Evolutionary conservation across 1,140 invertebrate genomes (phyloP), one percentile per base, ranked within the genome.

Genomic region (Dreissena rostriformis): DNA sequence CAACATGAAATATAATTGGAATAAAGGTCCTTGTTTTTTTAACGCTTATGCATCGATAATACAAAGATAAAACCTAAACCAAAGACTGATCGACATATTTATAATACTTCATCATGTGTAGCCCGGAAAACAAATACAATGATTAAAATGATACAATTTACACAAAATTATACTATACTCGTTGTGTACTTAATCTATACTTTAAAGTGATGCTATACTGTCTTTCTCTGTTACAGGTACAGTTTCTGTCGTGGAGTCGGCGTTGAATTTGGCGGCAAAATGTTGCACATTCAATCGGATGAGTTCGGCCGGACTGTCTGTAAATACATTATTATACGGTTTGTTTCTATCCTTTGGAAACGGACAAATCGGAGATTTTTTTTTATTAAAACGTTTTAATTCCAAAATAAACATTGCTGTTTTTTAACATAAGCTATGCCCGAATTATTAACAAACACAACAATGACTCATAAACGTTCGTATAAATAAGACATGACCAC

Each of bases 301-400:
- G 7, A 84, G 75, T 57, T 84, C 82, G 7, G 82, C 82, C 39
- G 82, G 82, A 29, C 68, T 84, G 22, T 84, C 82, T 84, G 67
- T 24, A 78, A 84, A 22, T 39, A 10, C 61, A 72, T 51, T 52
- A 72, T 19, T n/a, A 19, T 24, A 51, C 15, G 24, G 15, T 7
- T n/a, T 70, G 8, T 39, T 39, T 39, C 4, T 39, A 39, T 39
- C 39, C 2, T 8, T 39, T 5, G 39, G 2, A 39, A 39, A 39
- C 39, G 8, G 14, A 28, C 0, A 66, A 66, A 22, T 11, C 17
- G 63, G 11, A 0, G 12, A 66, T 15, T 11, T 28, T 24, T n/a
- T n/a, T n/a, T n/a, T n/a, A n/a, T n/a, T n/a, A n/a, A n/a, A n/a
- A n/a, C n/a, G n/a, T n/a, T n/a, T n/a, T n/a, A n/a, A n/a, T n/a